Percentiles rank a stretch among this genome's conserved stretches.
Conservation (phyloP, 1,140 invertebrate genomes). For the Oncopodura yosiiana region DNA sequence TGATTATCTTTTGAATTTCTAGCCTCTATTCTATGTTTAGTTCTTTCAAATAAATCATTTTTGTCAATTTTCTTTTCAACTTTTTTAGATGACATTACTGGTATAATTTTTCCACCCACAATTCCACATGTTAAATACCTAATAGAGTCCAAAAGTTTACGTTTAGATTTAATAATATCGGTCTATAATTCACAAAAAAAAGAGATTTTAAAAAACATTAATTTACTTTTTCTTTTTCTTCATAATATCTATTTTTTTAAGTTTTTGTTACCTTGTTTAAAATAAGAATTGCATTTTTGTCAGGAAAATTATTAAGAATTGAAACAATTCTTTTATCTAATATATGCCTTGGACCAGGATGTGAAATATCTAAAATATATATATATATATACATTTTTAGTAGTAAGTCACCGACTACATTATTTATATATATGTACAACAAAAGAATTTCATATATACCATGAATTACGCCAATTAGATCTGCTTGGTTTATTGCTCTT, state of each 20-base stretch:
- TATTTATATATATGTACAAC: no score
- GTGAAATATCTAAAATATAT: no score
- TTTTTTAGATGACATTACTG: background rate
- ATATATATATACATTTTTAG: no score
- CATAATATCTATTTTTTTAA: background rate
- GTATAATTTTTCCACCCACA: slow-evolving; percentile 37
- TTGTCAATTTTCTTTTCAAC: slow-evolving; percentile 3
- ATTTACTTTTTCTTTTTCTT: background rate
- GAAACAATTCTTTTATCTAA: slow-evolving; percentile 60
- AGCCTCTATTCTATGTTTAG: slow-evolving; percentile 12
- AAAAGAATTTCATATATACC: no score
- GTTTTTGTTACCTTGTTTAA: slow-evolving; percentile 66
- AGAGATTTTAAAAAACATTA: slow-evolving; percentile 1
- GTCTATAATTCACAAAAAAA: slow-evolving; percentile 48
- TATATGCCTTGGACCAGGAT: slow-evolving; percentile 52
- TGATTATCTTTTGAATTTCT: no score
- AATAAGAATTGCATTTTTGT: slow-evolving; percentile 64
- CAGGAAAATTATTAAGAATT: slow-evolving; percentile 52
- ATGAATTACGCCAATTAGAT: slow-evolving; percentile 75
- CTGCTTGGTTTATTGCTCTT: slow-evolving; percentile 56
- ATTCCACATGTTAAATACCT: slow-evolving; percentile 54
- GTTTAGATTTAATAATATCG: slow-evolving; percentile 67
- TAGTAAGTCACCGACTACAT: no score
- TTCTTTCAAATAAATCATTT: slow-evolving; percentile 38
- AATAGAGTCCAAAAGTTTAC: slow-evolving; percentile 58